These are phyloP conservation scores for Cosmopolites sordidus DNA, from an alignment of 2,888 invertebrate genomes.

Conservation along the genomic window DNA sequence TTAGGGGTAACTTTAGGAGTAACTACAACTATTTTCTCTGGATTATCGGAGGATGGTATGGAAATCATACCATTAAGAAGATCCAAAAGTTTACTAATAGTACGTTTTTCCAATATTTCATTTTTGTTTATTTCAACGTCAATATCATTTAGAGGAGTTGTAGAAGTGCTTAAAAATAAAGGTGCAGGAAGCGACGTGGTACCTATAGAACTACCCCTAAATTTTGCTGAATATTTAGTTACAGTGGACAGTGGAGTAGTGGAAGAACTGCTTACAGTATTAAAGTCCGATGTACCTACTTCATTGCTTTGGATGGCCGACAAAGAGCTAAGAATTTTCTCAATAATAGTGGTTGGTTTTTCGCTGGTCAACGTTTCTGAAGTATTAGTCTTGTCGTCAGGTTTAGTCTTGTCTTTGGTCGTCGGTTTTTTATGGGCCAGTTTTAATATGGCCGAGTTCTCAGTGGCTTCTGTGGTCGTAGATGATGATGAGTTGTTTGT, in stretches of 20 bases:
- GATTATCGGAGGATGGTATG: constrained; percentile 24
- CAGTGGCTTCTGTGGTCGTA: constrained; percentile 31
- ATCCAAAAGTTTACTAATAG: constrained; percentile 42
- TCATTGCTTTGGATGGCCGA: constrained; percentile 45
- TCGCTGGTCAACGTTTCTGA: constrained; percentile 40
- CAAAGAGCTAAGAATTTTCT: constrained; percentile 46
- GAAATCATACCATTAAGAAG: constrained; percentile 47
- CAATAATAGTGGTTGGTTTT: constrained; percentile 48
- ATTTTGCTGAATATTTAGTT: constrained; percentile 33
- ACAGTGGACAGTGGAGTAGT: constrained; percentile 39
- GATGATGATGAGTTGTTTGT: constrained; percentile 27
- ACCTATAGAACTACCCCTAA: constrained; percentile 29
- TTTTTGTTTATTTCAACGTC: constrained; percentile 41
- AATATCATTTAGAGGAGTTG: constrained; percentile 40
- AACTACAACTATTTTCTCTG: constrained; percentile 38
- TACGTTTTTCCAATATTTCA: constrained; percentile 39
- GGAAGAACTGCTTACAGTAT: constrained; percentile 39
- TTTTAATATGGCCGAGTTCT: constrained; percentile 45
- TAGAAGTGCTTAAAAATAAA: constrained; percentile 38
- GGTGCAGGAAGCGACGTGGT: constrained; percentile 35
- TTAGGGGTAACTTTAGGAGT: constrained; percentile 38
- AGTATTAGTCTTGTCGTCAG: constrained; percentile 29
- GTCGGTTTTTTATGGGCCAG: constrained; percentile 42
- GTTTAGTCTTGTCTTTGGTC: constrained; percentile 34
- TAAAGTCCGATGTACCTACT: constrained; percentile 44